Base-by-base conservation (phyloP, 2,113 vertebrate species). In the Misgurnus anguillicaudatus region DNA sequence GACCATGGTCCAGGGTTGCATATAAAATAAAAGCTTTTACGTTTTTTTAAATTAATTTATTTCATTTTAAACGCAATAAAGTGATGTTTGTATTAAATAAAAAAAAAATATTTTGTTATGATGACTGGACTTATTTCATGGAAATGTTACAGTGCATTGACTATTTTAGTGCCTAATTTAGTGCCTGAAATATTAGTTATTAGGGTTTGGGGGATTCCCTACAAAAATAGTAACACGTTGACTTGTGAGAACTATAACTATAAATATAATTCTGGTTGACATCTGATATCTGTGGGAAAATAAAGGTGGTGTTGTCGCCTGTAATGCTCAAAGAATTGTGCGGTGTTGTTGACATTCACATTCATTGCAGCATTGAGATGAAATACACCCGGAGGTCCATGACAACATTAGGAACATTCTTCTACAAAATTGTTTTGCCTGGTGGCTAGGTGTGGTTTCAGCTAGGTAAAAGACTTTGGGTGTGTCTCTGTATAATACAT, bases 401-500 rank as follows among this genome's bases (percentile, higher is more conserved):
- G 45, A 63, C 41, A 75, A 64, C 58, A 51, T 62, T 24, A 17
- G 31, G 45, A 53, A 75, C 73, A 75, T 62, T 75, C 60, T 62
- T 51, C 2, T 3, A 14, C 5, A 36, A 5, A 19, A 63, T 51
- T 63, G 42, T 63, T 51, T 64, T 19, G 7, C 24, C 11, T 51
- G 42, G 60, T 75, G 11, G 21, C 45, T 75, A 75, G 73, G 73
- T 75, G 73, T 3, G 73, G 73, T 13, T 64, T 51, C 14, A 64
- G 24, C 48, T 0, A 64, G 6, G 39, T 63, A 53, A 76, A 9
- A 65, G 61, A 47, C 58, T 9, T 0, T 1, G 62, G 72, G 72
- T 31, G 72, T 60, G 70, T 45, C 72, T 62, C 5, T 2, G 45
- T 41, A 61, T 58, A 47, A 62, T 39, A 39, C 68, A 39, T 36